phyloP scores from a whole-genome alignment of 2,888 invertebrate species.

The Fragum fragum region DNA sequence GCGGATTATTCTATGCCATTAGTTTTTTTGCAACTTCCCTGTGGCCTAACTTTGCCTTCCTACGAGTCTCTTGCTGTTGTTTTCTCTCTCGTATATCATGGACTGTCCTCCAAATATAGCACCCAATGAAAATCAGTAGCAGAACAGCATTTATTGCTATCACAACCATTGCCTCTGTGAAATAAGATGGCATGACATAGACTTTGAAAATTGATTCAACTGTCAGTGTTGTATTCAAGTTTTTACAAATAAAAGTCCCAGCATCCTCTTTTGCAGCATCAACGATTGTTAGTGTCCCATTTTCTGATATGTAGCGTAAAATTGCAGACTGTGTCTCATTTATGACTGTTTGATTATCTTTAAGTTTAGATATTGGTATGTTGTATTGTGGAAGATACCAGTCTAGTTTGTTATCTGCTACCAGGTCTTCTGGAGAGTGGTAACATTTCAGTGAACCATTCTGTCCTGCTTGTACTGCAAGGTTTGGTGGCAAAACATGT shows the following conservation, averaged over 20 bases:
- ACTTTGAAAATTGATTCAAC: slow-evolving; percentile 63
- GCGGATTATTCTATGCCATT: neutral
- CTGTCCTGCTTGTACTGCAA: slow-evolving; percentile 42
- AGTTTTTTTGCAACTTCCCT: slow-evolving; percentile 10
- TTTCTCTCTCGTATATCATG: slow-evolving; percentile 52
- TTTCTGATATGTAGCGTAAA: slow-evolving; percentile 46
- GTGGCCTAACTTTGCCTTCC: slow-evolving; percentile 55
- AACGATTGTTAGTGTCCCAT: slow-evolving; percentile 77
- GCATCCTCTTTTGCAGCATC: slow-evolving; percentile 76
- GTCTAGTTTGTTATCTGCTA: slow-evolving; percentile 40
- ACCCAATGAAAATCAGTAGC: slow-evolving; percentile 72
- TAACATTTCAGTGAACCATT: slow-evolving; percentile 36
- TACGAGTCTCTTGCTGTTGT: slow-evolving; percentile 6
- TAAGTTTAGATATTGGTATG: slow-evolving; percentile 45
- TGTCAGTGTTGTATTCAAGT: slow-evolving; percentile 70
- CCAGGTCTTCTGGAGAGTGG: slow-evolving; percentile 48
- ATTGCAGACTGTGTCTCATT: slow-evolving; percentile 31
- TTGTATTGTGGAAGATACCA: slow-evolving; percentile 45
- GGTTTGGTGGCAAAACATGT: slow-evolving; percentile 31
- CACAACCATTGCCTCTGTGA: slow-evolving; percentile 75
- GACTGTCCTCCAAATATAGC: slow-evolving; percentile 56
- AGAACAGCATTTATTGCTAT: slow-evolving; percentile 74
- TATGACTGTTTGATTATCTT: slow-evolving; percentile 53
- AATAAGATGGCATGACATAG: slow-evolving; percentile 75
- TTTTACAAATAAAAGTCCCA: slow-evolving; percentile 81